Evolutionary conservation across 2,113 vertebrate genomes (phyloP).

Genomic region (Campylomormyrus numenius): DNA sequence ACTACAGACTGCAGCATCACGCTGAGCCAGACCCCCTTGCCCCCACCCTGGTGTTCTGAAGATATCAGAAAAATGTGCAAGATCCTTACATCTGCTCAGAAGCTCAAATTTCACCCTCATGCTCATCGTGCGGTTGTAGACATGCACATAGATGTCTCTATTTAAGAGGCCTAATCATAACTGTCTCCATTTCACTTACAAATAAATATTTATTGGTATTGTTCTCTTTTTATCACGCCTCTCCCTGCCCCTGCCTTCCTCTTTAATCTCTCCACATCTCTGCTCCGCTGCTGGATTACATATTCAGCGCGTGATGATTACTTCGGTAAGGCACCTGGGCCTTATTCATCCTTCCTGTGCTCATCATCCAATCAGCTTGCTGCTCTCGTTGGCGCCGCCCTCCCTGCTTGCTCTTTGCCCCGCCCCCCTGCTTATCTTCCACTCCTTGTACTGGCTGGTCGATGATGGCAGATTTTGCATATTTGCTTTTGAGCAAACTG

Average conservation of each 20-base stretch:
- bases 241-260: neutral
- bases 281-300: slow-evolving; percentile 54
- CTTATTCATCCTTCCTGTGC: slow-evolving; percentile 35
- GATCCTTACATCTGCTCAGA: neutral
- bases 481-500: neutral
- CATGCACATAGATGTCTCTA: neutral
- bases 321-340: slow-evolving; percentile 86
- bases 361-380: slow-evolving; percentile 22
- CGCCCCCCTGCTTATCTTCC: neutral
- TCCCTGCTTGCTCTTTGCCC: neutral
- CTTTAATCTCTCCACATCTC: slow-evolving; percentile 42
- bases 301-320: slow-evolving; percentile 95
- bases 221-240: neutral
- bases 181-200: neutral
- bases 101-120: neutral
- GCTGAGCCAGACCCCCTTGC: neutral
- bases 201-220: slow-evolving; percentile 10
- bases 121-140: neutral
- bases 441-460: neutral
- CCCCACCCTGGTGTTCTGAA: neutral
- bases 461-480: no score
- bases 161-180: neutral
- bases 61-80: neutral
- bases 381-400: neutral
- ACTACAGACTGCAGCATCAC: neutral